Percentiles rank a stretch among this genome's conserved stretches.
Evolutionary conservation across 2,888 invertebrate genomes (phyloP).

Genomic region (Phasia obesa): DNA sequence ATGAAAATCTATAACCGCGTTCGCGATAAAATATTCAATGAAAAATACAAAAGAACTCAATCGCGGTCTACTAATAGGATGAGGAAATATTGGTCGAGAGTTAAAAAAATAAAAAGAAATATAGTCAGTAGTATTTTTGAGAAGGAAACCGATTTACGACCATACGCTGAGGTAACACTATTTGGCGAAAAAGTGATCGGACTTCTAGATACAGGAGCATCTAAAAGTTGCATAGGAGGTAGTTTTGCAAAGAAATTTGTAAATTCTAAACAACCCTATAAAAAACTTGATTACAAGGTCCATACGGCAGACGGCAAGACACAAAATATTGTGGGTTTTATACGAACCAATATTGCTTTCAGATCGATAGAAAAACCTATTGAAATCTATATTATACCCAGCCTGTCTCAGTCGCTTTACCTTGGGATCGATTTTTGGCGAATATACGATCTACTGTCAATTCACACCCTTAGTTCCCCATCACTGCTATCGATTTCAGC

Average conservation of each 20-base stretch:
- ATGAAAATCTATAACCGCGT: no score
- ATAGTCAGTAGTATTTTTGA: slow-evolving; percentile 1
- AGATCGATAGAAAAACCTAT: slow-evolving; percentile 13
- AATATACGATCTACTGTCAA: background rate
- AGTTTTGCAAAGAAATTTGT: slow-evolving; percentile 5
- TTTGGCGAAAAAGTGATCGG: background rate
- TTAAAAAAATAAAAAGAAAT: background rate
- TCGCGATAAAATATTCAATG: no score
- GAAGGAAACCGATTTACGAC: slow-evolving; percentile 8
- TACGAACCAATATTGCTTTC: slow-evolving; percentile 10
- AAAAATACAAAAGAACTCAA: background rate
- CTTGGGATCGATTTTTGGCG: slow-evolving; percentile 25
- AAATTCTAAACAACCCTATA: slow-evolving; percentile 12
- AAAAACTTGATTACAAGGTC: background rate
- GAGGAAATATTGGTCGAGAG: background rate
- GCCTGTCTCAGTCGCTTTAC: background rate
- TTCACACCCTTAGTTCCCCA: no score
- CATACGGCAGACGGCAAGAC: slow-evolving; percentile 21
- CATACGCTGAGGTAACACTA: slow-evolving; percentile 12
- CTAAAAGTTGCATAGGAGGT: slow-evolving; percentile 23
- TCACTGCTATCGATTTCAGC: background rate
- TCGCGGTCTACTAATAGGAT: background rate
- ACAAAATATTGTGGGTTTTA: background rate
- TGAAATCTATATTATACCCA: slow-evolving; percentile 8
- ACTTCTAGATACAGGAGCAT: slow-evolving; percentile 31